These are phyloP conservation scores for Cephus pygmeus DNA, from an alignment of 2,888 invertebrate genomes.

Conservation along the genomic window DNA sequence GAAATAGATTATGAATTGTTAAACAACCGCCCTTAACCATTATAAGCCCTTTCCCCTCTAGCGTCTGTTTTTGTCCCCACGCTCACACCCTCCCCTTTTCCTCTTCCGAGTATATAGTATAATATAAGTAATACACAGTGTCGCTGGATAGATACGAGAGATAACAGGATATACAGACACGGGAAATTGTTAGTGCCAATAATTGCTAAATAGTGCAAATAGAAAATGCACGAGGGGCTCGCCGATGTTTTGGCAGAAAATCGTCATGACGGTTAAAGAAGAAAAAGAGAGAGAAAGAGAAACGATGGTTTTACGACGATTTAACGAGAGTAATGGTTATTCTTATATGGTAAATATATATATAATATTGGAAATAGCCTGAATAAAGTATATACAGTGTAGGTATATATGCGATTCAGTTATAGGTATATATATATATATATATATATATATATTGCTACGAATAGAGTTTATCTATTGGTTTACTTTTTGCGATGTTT, in stretches of 20 bases:
- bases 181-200: neutral
- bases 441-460: conserved; percentile 1
- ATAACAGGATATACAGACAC: no score
- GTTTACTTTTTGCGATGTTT: conserved; percentile 14
- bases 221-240: neutral
- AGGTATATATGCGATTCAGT: neutral
- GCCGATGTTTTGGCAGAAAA: neutral
- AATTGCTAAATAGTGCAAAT: neutral
- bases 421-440: neutral
- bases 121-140: no score
- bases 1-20: no score
- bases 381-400: conserved; percentile 1
- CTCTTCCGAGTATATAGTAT: no score
- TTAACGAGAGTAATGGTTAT: conserved; percentile 17
- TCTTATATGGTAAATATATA: conserved; percentile 19
- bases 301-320: neutral
- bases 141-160: no score
- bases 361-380: neutral
- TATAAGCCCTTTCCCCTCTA: no score
- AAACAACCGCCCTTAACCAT: no score
- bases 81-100: no score
- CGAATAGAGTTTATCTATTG: conserved; percentile 17
- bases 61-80: no score
- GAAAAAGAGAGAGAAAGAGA: neutral
- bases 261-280: neutral